Evolutionary conservation across 2,888 invertebrate species (phyloP), one percentile per base, ranked within the genome.

Genomic region (Xestia xanthographa): DNA sequence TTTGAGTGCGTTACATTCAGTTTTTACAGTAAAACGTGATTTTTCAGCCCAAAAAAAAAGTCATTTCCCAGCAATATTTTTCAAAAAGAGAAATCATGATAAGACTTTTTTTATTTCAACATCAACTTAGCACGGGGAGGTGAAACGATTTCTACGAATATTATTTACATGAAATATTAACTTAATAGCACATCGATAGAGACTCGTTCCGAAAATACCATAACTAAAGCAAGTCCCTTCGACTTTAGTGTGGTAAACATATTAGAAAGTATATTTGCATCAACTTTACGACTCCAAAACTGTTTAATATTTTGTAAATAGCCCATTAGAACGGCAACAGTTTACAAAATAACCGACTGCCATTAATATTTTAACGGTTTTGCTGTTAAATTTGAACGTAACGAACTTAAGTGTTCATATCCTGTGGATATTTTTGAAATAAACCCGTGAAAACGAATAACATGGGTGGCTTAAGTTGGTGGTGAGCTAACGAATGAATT

Each of bases 241-340:
- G 65, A 60, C 62, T 58, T 29, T 56, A 38, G 22, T 65, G 68
- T 68, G 58, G 83, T 56, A 82, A 85, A 82, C 80, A 79, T 80
- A 71, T 80, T 79, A 87, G 79, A 86, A 87, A 88, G 83, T 83
- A 82, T 83, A 84, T 90, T 86, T 85, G 85, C 87, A 87, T 87
- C 84, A 77, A 87, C 75, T 87, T 92, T 92, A 92, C 88, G 90
- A 89, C 85, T 90, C 87, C 87, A 80, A 90, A 91, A 91, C 88
- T 89, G 89, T 89, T 90, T 86, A 88, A 90, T 94, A 94, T 94
- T 95, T 95, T 92, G 93, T 93, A 95, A 95, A 95, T 94, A 94
- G 75, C 87, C 88, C 86, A 88, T 89, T 88, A 87, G 87, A 85
- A 80, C 80, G 83, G 83, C 82, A 82, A 80, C 75, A 86, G 90